phyloP scores from a whole-genome alignment of 2,113 vertebrate species.

The Meleagris gallopavo region DNA sequence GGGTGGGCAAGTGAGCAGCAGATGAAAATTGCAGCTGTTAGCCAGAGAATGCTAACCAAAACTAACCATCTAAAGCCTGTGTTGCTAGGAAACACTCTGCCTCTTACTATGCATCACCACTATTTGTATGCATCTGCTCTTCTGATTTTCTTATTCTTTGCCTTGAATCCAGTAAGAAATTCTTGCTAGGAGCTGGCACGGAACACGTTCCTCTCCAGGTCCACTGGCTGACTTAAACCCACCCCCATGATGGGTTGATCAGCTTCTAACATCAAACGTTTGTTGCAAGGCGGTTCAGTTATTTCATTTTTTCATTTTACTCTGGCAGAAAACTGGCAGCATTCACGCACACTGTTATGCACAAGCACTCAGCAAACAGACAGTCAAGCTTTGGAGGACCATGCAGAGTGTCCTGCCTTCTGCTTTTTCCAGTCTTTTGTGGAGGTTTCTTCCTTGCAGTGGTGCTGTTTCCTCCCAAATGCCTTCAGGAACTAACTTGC shows the following conservation, averaged over 20 bases:
- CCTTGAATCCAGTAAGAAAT: neutral
- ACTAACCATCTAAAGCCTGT: slow-evolving; percentile 27
- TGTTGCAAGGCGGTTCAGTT: neutral
- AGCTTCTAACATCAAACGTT: neutral
- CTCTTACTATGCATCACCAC: neutral
- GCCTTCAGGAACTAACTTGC: neutral
- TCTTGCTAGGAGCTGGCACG: neutral
- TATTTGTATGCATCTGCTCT: neutral
- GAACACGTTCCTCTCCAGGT: neutral
- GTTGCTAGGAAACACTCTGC: slow-evolving; percentile 66
- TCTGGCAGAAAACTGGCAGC: neutral
- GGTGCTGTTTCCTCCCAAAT: neutral
- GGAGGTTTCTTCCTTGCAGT: neutral
- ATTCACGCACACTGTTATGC: neutral
- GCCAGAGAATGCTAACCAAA: slow-evolving; percentile 48
- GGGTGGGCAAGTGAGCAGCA: slow-evolving; percentile 6
- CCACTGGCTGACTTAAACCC: neutral
- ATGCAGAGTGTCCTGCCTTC: neutral
- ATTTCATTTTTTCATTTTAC: neutral
- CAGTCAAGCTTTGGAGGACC: neutral
- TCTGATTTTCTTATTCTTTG: slow-evolving; percentile 31
- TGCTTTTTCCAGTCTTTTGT: neutral
- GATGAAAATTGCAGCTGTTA: slow-evolving; percentile 21
- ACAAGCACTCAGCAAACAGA: neutral
- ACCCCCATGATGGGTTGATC: neutral